phyloP scores from a whole-genome alignment of 35 echinoderm and acorn worm species.

The Patiria miniata region DNA sequence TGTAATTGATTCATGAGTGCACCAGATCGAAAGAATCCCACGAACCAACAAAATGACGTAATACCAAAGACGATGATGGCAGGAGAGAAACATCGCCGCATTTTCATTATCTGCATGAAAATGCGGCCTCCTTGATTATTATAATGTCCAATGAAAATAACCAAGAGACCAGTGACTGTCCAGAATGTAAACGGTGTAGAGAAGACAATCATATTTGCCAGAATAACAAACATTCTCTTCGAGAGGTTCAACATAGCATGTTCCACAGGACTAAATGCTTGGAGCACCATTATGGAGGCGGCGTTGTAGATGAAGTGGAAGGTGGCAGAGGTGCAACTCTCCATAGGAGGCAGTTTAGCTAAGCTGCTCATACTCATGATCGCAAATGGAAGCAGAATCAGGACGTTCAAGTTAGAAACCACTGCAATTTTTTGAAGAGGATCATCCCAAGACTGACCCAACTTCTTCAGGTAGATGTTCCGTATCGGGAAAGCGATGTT shows the following conservation, averaged over 20 bases:
- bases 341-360: background rate
- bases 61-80: background rate
- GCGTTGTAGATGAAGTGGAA: conserved; percentile 10
- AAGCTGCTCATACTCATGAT: background rate
- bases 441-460: background rate
- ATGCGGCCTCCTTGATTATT: background rate
- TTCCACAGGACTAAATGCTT: background rate
- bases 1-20: background rate
- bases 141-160: background rate
- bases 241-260: conserved; percentile 9
- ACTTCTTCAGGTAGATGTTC: conserved; percentile 23
- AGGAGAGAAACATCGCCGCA: background rate
- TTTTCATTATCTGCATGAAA: too few relatives aligned
- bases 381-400: background rate
- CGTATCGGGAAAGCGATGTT: conserved; percentile 1
- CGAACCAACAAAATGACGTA: background rate
- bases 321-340: background rate
- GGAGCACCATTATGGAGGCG: background rate
- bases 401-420: background rate
- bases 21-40: background rate
- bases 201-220: background rate
- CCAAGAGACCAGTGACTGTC: background rate
- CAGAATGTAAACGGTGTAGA: background rate
- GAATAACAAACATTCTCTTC: background rate
- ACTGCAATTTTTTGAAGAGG: background rate